A percentile compares a stretch with the other conserved stretches of the same genome.
Evolutionary conservation across 2,888 invertebrate genomes (phyloP).

Genomic region (Eristalis pertinax): DNA sequence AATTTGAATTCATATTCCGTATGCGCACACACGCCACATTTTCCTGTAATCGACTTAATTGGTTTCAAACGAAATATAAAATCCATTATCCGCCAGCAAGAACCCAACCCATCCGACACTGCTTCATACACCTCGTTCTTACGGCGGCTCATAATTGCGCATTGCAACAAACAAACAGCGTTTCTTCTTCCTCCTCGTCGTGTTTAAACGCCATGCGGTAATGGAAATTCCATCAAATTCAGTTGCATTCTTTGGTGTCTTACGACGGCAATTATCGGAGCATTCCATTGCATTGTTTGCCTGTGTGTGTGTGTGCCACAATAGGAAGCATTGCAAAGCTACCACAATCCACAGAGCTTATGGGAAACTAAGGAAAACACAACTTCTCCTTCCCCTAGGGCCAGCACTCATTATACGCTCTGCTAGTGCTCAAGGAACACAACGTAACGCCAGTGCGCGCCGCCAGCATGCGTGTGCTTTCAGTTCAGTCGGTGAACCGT

Average conservation of each 20-base stretch:
- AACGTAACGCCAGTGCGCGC: slow-evolving; percentile 24
- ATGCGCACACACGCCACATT: neutral
- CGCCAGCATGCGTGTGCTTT: slow-evolving; percentile 39
- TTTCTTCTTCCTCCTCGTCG: neutral
- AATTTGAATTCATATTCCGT: slow-evolving; percentile 23
- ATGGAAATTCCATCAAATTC: slow-evolving; percentile 58
- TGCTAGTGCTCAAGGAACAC: slow-evolving; percentile 51
- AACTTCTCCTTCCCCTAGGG: slow-evolving; percentile 37
- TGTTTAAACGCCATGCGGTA: slow-evolving; percentile 25
- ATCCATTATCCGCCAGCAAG: slow-evolving; percentile 20
- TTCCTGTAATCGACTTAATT: slow-evolving; percentile 24
- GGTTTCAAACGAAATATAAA: slow-evolving; percentile 30
- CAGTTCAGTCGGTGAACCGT: slow-evolving; percentile 38
- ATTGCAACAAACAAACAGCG: slow-evolving; percentile 8
- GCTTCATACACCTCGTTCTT: neutral
- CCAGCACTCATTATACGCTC: slow-evolving; percentile 23
- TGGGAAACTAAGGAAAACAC: slow-evolving; percentile 15
- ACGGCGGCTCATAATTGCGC: slow-evolving; percentile 26
- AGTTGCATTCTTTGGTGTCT: slow-evolving; percentile 63
- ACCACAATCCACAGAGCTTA: neutral
- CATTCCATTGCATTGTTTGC: slow-evolving; percentile 55
- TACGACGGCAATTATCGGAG: slow-evolving; percentile 56
- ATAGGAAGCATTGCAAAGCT: slow-evolving; percentile 30
- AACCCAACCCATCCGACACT: slow-evolving; percentile 37
- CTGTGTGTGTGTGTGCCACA: neutral